These are phyloP conservation scores for Lithophane socia DNA, from an alignment of 2,888 invertebrate genomes.

Conservation along the genomic window DNA sequence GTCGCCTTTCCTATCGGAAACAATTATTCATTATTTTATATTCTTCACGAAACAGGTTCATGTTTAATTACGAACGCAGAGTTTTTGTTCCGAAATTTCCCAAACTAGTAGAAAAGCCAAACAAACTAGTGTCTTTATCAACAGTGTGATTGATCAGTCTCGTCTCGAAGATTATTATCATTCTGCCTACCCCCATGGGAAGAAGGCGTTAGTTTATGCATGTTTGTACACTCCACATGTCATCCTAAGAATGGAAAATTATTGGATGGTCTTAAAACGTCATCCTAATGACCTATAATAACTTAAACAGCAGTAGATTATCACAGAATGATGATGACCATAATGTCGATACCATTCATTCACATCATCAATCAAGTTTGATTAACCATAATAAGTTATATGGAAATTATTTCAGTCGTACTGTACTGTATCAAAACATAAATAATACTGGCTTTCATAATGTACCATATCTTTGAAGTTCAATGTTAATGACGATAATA, in stretches of 20 bases:
- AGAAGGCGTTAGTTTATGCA: too few relatives aligned
- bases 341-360: background rate
- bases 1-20: background rate
- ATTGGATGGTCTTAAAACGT: background rate
- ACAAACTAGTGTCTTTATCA: background rate
- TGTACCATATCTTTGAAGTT: constrained; percentile 35
- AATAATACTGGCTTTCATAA: constrained; percentile 4
- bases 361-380: constrained; percentile 1
- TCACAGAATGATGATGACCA: background rate
- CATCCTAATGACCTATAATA: too few relatives aligned
- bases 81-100: background rate
- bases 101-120: background rate
- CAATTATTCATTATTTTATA: background rate
- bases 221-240: background rate
- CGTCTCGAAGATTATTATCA: background rate
- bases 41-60: background rate
- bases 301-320: background rate
- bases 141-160: background rate
- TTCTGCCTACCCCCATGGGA: background rate
- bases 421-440: constrained; percentile 3
- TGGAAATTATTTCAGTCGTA: background rate
- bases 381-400: constrained; percentile 2
- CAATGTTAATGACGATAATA: constrained; percentile 53
- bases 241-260: background rate
- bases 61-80: background rate